These are phyloP conservation scores for Danaus chrysippus DNA, from an alignment of 2,888 invertebrate genomes.

Conservation along the genomic window DNA sequence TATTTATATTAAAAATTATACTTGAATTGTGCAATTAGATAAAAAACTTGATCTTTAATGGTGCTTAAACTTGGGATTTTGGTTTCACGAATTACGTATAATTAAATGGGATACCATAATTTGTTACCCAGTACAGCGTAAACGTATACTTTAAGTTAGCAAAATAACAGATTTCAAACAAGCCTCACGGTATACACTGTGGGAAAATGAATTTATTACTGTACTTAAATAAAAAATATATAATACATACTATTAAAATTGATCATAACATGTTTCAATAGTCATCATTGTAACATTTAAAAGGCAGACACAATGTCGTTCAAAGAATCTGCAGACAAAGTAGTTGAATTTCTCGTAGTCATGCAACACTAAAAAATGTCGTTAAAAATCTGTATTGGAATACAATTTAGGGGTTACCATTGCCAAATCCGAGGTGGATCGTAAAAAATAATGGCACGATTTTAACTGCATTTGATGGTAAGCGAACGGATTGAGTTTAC, in stretches of 20 bases:
- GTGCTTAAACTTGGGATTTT: not conserved
- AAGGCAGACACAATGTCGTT: not conserved
- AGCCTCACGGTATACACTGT: slow-evolving; percentile 1
- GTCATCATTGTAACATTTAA: no score
- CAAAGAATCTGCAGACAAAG: not conserved
- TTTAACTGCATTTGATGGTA: slow-evolving; percentile 46
- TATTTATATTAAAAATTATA: not conserved
- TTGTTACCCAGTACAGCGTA: slow-evolving; percentile 1
- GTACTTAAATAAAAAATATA: not conserved
- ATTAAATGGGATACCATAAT: slow-evolving; percentile 6
- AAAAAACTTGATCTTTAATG: slow-evolving; percentile 1
- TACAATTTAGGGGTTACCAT: slow-evolving; percentile 33
- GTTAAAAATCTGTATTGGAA: slow-evolving; percentile 30
- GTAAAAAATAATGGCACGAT: slow-evolving; percentile 35
- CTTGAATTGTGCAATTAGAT: slow-evolving; percentile 1
- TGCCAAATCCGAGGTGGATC: slow-evolving; percentile 33
- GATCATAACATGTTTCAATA: no score
- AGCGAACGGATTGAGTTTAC: slow-evolving; percentile 42
- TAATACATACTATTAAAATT: no score
- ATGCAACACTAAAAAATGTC: slow-evolving; percentile 7
- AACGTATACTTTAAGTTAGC: slow-evolving; percentile 1
- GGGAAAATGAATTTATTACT: not conserved
- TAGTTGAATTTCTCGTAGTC: not conserved
- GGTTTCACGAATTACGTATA: not conserved
- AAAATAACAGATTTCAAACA: slow-evolving; percentile 6